These are phyloP conservation scores for Tragulus kanchil DNA, from an alignment of 2,113 vertebrate species.

Conservation along the genomic window DNA sequence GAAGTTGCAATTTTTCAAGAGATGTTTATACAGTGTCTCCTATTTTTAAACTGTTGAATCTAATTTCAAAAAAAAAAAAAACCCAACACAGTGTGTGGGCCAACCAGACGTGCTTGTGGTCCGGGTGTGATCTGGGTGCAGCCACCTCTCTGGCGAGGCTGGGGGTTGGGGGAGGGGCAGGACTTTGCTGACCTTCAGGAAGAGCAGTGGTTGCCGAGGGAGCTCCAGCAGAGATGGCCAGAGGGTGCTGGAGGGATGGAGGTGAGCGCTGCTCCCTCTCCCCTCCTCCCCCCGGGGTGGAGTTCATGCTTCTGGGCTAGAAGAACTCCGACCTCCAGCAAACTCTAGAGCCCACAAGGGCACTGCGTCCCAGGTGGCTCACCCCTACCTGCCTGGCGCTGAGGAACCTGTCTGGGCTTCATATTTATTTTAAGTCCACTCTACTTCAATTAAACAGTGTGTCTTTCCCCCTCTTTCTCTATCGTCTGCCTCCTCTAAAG, in stretches of 20 bases:
- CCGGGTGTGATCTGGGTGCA: neutral
- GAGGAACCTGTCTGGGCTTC: neutral
- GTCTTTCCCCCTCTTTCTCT: neutral
- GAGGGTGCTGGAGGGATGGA: neutral
- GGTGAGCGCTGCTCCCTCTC: neutral
- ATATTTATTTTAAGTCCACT: neutral
- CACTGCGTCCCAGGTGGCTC: neutral
- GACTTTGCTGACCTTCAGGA: neutral
- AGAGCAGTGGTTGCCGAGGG: conserved; percentile 14
- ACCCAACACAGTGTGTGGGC: neutral
- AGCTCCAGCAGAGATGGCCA: neutral
- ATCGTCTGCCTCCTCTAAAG: neutral
- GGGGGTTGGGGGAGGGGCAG: neutral
- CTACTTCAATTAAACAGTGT: neutral
- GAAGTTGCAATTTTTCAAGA: neutral
- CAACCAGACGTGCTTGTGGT: neutral
- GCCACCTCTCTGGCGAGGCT: neutral
- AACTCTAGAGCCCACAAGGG: neutral
- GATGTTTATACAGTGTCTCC: neutral
- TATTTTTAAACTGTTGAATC: neutral
- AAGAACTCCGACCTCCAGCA: neutral
- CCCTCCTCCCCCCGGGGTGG: neutral
- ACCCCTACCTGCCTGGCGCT: neutral
- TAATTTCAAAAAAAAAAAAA: neutral
- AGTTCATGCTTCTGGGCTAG: too few species aligned